Percentiles rank a stretch among this genome's conserved stretches.
phyloP scores from a whole-genome alignment of 2,888 invertebrate species.

The Hydropsyche betteni region DNA sequence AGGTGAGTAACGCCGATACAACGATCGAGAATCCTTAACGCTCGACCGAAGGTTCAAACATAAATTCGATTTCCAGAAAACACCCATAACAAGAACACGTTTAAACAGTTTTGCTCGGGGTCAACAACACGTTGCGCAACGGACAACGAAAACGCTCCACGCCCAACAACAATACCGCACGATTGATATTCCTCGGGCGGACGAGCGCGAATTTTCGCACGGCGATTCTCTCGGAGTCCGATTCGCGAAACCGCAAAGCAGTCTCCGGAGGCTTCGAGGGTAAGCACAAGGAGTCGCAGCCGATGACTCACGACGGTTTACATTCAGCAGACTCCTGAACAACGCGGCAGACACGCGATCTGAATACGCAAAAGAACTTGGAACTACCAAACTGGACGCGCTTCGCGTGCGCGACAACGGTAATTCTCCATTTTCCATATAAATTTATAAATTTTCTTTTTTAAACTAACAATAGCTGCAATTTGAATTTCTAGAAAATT shows the following conservation, averaged over 20 bases:
- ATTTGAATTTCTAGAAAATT: no score
- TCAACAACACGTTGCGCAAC: neutral
- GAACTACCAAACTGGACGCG: neutral
- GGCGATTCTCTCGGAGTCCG: neutral
- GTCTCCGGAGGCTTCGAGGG: neutral
- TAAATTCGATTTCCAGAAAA: no score
- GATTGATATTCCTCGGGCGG: neutral
- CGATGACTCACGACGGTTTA: neutral
- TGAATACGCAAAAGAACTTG: slow-evolving; percentile 19
- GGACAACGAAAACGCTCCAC: neutral
- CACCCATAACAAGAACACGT: neutral
- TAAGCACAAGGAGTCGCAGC: neutral
- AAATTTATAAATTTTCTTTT: no score
- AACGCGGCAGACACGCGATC: slow-evolving; percentile 8
- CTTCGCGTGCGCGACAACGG: no score
- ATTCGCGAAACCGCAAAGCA: neutral
- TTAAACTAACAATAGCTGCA: no score
- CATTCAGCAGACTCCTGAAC: neutral
- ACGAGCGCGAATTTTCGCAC: slow-evolving; percentile 7
- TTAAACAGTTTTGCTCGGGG: neutral
- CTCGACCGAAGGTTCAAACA: no score
- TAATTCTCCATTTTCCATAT: no score
- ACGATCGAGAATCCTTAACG: no score
- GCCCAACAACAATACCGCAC: neutral
- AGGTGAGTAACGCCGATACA: no score